Percentiles rank a stretch among this genome's conserved stretches.
Evolutionary conservation across 2,113 vertebrate genomes (phyloP).

Genomic region (Marmota monax): DNA sequence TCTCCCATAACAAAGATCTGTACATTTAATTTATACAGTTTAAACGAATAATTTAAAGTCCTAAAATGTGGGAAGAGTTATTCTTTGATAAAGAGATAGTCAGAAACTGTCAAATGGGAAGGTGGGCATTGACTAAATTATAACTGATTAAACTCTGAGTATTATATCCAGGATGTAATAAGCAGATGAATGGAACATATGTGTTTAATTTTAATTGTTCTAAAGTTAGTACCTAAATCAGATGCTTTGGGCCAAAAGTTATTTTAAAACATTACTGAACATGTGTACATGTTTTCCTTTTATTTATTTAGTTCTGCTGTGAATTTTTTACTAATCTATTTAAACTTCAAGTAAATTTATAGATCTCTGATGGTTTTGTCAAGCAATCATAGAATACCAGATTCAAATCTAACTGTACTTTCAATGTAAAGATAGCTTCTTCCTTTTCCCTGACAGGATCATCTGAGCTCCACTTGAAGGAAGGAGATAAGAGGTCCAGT

Average conservation of each 20-base stretch:
- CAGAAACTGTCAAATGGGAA: slow-evolving; percentile 9
- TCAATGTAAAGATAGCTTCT: neutral
- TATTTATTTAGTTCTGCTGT: slow-evolving; percentile 23
- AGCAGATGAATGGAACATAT: slow-evolving; percentile 25
- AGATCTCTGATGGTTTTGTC: neutral
- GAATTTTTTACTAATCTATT: slow-evolving; percentile 7
- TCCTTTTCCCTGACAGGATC: neutral
- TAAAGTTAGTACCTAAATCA: slow-evolving; percentile 47
- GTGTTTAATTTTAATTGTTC: slow-evolving; percentile 29
- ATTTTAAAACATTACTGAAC: slow-evolving; percentile 35
- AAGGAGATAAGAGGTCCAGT: neutral
- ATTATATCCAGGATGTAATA: neutral
- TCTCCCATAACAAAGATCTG: neutral
- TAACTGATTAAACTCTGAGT: neutral
- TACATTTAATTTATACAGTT: neutral
- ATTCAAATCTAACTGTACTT: neutral
- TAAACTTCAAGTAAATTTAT: neutral
- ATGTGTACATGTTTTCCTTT: slow-evolving; percentile 36
- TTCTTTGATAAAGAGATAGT: neutral
- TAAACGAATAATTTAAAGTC: neutral
- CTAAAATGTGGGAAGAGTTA: neutral
- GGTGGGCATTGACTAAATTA: neutral
- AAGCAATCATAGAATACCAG: neutral
- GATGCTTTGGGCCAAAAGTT: slow-evolving; percentile 8
- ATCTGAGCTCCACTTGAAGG: neutral